A percentile compares a stretch with the other conserved stretches of the same genome.
phyloP scores from a whole-genome alignment of 2,797 vertebrate species.

The Sebastes diaconus region DNA sequence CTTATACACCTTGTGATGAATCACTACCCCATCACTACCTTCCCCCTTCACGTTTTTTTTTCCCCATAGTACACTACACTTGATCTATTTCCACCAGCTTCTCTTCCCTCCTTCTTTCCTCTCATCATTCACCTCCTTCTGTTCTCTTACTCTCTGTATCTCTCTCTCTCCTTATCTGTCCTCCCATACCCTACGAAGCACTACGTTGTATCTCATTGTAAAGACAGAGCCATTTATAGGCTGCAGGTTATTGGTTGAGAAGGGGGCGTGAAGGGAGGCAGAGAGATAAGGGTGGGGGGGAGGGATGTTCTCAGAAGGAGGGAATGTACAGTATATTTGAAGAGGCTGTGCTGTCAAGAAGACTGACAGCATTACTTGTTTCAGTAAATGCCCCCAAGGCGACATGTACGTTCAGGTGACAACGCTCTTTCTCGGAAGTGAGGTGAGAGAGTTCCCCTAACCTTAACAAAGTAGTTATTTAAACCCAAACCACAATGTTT shows the following conservation, averaged over 20 bases:
- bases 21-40: constrained; percentile 9
- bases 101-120: neutral
- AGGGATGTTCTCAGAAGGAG: neutral
- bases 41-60: constrained; percentile 29
- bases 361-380: neutral
- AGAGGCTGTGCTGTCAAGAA: neutral
- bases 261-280: constrained; percentile 4
- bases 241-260: constrained; percentile 48
- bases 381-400: neutral
- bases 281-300: neutral
- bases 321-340: neutral
- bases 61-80: constrained; percentile 6
- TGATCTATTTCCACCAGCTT: constrained; percentile 33
- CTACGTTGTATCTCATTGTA: constrained; percentile 32
- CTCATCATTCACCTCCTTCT: neutral
- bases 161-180: constrained; percentile 32
- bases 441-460: neutral
- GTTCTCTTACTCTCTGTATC: neutral
- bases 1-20: constrained; percentile 22
- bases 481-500: neutral
- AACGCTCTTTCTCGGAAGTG: neutral
- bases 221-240: constrained; percentile 40
- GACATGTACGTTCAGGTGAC: neutral
- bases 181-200: constrained; percentile 4
- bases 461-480: neutral